A percentile compares a stretch with the other conserved stretches of the same genome.
These are phyloP conservation scores for Seira sanloemensis DNA, from an alignment of 2,888 invertebrate genomes.

Conservation along the genomic window DNA sequence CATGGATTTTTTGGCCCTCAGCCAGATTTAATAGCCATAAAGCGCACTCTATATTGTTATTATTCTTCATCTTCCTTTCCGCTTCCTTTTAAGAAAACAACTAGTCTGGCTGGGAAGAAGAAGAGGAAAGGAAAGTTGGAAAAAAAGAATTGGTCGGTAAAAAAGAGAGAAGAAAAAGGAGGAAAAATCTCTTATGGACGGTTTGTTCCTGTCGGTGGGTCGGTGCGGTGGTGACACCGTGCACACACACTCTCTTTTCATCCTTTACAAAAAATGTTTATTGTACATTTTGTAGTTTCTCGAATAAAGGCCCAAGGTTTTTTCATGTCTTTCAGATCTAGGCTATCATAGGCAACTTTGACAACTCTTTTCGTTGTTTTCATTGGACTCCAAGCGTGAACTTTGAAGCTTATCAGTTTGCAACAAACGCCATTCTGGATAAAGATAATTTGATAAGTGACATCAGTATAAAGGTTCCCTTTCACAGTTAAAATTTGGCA, in stretches of 20 bases:
- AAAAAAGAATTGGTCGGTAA: background rate
- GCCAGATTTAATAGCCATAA: constrained; percentile 4
- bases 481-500: too few species aligned
- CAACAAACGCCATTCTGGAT: too few species aligned
- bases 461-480: too few species aligned
- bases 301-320: too few species aligned
- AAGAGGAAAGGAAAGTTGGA: background rate
- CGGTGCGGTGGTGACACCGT: background rate
- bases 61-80: constrained; percentile 29
- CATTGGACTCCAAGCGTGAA: too few species aligned
- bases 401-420: too few species aligned
- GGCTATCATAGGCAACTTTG: too few species aligned
- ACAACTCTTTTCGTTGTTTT: too few species aligned
- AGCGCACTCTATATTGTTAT: constrained; percentile 18
- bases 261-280: too few species aligned
- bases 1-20: constrained; percentile 1
- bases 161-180: background rate
- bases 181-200: background rate
- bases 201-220: constrained; percentile 10
- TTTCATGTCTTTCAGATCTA: too few species aligned
- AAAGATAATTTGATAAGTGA: too few species aligned
- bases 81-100: background rate
- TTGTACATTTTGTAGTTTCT: too few species aligned
- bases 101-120: background rate
- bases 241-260: background rate